Base-by-base conservation (phyloP, 2,888 invertebrate species). In the Dynastes hyllus region DNA sequence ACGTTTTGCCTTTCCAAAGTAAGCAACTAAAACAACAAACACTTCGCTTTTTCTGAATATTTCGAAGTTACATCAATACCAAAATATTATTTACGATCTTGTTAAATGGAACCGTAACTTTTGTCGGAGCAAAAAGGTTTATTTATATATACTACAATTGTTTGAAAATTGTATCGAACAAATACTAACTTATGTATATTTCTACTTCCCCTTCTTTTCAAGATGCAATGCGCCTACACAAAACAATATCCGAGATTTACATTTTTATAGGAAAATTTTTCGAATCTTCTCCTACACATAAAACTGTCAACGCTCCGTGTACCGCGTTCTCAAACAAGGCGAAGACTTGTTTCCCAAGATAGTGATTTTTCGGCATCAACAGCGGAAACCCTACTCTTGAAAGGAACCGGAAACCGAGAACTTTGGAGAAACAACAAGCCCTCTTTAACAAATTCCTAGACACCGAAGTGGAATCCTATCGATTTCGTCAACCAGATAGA, bases 301-400 rank as follows among this genome's bases (percentile, higher is more conserved):
- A 55, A 55, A 55, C 55, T 55, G 22, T 22, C 55, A 55, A n/a
- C 55, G 55, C 55, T 55, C n/a, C 6, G 55, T 55, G 22, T 55
- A 55, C 55, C 32, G 32, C 32, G 6, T 16, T 6, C 16, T n/a
- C 22, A 16, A 55, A 55, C 22, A 55, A 22, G 22, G 22, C 22
- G 55, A 55, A 55, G 55, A 0, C 55, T 55, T 16, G 55, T 22
- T 55, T 55, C 55, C 22, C 55, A 4, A 55, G 55, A 55, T 55
- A 55, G 55, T 55, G 55, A 55, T 55, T 55, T 16, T 22, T 45
- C 45, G 45, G 45, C 55, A 16, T 55, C 55, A 22, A 55, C 4
- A 16, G 22, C n/a, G 55, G 22, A 55, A 22, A 55, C 55, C 55
- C 55, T 45, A 45, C 45, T 16, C 22, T 55, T 8, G 55, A n/a